Evolutionary conservation across 2,797 vertebrate species (phyloP), one percentile per base, ranked within the genome.

Genomic region (Morelia viridis): DNA sequence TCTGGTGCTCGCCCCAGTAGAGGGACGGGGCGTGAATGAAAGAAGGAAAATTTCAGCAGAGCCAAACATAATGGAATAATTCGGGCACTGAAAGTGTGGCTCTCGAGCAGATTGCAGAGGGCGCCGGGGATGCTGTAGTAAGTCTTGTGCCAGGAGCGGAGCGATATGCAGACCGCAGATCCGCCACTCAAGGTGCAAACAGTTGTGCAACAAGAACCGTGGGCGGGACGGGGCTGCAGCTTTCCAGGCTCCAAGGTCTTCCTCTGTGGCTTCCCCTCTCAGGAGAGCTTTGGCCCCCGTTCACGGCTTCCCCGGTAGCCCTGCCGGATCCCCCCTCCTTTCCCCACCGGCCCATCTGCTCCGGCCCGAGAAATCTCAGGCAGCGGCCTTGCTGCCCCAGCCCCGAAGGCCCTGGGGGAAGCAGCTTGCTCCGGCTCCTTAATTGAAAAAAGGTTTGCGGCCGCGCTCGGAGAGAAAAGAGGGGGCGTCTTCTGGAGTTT

Each of bases 181-280:
- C 50, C 50, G 1, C 50, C 50, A 1, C 50, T 53, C 7, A 8
- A 8, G 7, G 50, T 7, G 50, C 50, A 53, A 17, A 31, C 3
- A 3, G 41, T 41, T 41, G 41, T 41, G 3, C 41, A 41, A 41
- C 41, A 41, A 41, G 41, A 41, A 41, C 41, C 41, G 31, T 41
- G 17, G 71, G 17, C 35, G 19, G 71, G 71, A 46, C 7, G 88
- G 91, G 91, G 91, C 94, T 92, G 88, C 95, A 91, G 91, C 84
- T 90, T 65, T 24, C 22, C 46, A 7, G 22, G 61, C 83, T 57
- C 91, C 92, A 89, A 92, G 92, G 85, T 92, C 95, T 96, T 94
- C 93, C 93, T 94, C 0, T 0, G 60, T 6, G 62, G 94, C 41
- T 88, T 92, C 92, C 68, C 93, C 89, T 68, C 94, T 95, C 0